Percentiles rank a stretch among this genome's conserved stretches.
Conservation (phyloP, 2,797 vertebrate species). For the Anguilla obscura region DNA sequence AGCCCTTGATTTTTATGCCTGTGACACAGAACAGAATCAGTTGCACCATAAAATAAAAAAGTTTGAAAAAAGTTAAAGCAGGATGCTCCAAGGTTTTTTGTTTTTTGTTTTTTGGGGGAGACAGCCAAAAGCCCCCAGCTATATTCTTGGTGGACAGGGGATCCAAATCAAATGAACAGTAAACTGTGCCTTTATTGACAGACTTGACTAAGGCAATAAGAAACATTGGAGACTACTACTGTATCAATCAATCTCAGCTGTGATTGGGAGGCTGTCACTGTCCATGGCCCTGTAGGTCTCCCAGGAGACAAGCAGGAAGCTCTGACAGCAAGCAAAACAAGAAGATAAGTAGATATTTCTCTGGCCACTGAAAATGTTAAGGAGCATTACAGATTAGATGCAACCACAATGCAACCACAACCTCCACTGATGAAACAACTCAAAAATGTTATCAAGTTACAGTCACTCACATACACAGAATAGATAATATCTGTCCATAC, state of each 20-base stretch:
- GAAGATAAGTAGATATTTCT: neutral
- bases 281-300: neutral
- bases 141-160: neutral
- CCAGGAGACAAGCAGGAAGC: neutral
- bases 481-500: neutral
- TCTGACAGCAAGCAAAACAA: neutral
- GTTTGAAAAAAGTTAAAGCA: neutral
- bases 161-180: neutral
- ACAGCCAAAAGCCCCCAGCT: neutral
- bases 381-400: neutral
- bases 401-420: neutral
- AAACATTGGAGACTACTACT: neutral
- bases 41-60: neutral
- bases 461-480: neutral
- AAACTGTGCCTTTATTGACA: neutral
- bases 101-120: neutral
- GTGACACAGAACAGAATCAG: neutral
- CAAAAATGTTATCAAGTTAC: neutral
- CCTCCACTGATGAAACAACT: neutral
- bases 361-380: neutral
- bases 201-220: neutral
- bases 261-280: conserved; percentile 7
- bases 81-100: neutral
- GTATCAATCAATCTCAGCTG: neutral
- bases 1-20: neutral